Percentiles rank a stretch among this genome's conserved stretches.
These are phyloP conservation scores for Hirtodrosophila trivittata DNA, from an alignment of 2,888 invertebrate genomes.

Conservation along the genomic window DNA sequence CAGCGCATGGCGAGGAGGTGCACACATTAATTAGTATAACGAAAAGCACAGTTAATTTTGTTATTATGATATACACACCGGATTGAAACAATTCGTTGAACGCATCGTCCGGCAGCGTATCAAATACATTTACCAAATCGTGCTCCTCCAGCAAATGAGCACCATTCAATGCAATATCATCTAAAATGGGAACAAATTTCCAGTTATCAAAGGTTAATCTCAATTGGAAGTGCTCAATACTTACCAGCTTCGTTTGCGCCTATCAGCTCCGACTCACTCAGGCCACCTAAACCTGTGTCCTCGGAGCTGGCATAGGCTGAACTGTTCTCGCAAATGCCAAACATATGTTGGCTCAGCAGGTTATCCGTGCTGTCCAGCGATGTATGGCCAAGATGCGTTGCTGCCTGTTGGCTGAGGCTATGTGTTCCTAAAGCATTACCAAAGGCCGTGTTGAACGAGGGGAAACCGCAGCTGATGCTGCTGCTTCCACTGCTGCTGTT, in stretches of 20 bases:
- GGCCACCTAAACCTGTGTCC: conserved; percentile 86
- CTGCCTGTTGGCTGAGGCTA: conserved; percentile 41
- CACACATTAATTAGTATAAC: conserved; percentile 76
- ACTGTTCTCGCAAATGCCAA: conserved; percentile 86
- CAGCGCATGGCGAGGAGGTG: conserved; percentile 46
- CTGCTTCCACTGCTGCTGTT: conserved; percentile 47
- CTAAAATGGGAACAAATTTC: conserved; percentile 69
- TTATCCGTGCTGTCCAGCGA: conserved; percentile 70
- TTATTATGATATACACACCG: conserved; percentile 83
- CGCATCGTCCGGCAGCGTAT: conserved; percentile 91
- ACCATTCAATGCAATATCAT: conserved; percentile 85
- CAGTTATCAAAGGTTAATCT: too few species aligned
- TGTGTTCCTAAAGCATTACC: conserved; percentile 43
- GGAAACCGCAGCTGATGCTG: conserved; percentile 68
- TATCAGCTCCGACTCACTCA: conserved; percentile 87
- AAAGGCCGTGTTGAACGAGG: conserved; percentile 69
- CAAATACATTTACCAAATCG: conserved; percentile 91
- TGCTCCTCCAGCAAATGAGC: conserved; percentile 88
- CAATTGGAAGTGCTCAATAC: too few species aligned
- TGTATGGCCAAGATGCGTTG: conserved; percentile 32
- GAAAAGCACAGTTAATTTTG: conserved; percentile 60
- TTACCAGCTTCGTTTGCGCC: conserved; percentile 84
- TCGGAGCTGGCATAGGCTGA: conserved; percentile 87
- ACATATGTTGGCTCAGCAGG: conserved; percentile 81
- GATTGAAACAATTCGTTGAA: conserved; percentile 91